Conservation (phyloP, 2,113 vertebrate genomes). For the Callipepla californica region DNA sequence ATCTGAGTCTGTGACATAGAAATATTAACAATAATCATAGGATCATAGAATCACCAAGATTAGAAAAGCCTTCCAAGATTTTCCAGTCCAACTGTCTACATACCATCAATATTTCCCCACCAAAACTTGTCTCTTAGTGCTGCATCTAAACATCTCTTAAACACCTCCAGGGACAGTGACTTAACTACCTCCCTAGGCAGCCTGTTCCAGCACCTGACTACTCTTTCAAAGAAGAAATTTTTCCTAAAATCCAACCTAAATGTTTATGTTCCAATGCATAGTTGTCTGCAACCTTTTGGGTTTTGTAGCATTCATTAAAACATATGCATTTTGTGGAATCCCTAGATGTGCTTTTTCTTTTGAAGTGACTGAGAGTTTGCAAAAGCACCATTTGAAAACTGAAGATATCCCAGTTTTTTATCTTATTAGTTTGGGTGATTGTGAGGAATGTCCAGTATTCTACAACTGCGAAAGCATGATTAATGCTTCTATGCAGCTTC, state of each 20-base stretch:
- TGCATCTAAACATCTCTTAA: too few relatives aligned
- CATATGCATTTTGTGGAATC: not conserved
- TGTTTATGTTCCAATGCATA: not conserved
- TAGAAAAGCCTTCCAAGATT: too few relatives aligned
- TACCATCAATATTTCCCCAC: too few relatives aligned
- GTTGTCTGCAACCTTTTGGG: accelerated
- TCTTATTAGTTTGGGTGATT: not conserved
- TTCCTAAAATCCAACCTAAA: too few relatives aligned
- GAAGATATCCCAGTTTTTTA: not conserved
- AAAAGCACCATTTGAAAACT: not conserved
- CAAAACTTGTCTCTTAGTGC: too few relatives aligned
- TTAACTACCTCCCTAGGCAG: too few relatives aligned
- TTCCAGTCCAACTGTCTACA: too few relatives aligned
- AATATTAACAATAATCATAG: not conserved
- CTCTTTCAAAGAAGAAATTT: too few relatives aligned
- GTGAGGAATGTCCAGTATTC: not conserved
- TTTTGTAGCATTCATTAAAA: not conserved
- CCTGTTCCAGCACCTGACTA: too few relatives aligned
- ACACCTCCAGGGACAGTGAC: too few relatives aligned
- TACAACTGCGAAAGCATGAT: not conserved
- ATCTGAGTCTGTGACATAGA: not conserved
- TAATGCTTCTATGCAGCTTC: not conserved
- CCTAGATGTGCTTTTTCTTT: not conserved
- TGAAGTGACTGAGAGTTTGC: not conserved
- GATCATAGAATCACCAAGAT: too few relatives aligned